A percentile compares a stretch with the other conserved stretches of the same genome.
Evolutionary conservation across 2,888 invertebrate species (phyloP).

Genomic region (Calliscelio sp.): DNA sequence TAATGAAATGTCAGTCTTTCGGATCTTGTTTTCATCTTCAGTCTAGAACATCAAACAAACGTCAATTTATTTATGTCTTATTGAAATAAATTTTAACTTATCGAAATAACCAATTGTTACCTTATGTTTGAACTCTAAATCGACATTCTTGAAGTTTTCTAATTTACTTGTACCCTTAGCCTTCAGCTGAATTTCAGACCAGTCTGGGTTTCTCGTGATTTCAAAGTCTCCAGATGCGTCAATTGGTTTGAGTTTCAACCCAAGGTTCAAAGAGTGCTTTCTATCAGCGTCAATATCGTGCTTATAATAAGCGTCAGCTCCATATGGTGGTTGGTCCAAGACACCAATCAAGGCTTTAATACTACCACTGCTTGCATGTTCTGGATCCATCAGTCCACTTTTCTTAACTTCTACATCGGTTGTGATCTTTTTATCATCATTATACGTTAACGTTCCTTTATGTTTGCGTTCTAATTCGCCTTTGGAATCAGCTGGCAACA

Average conservation of each 20-base stretch:
- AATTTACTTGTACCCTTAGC: slow-evolving; percentile 81
- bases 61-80: neutral
- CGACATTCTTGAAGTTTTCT: slow-evolving; percentile 79
- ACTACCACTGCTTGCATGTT: slow-evolving; percentile 85
- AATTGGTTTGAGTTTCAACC: slow-evolving; percentile 56
- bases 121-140: slow-evolving; percentile 82
- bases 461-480: slow-evolving; percentile 82
- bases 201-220: slow-evolving; percentile 71
- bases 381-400: slow-evolving; percentile 79
- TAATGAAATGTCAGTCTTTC: slow-evolving; percentile 85
- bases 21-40: slow-evolving; percentile 75
- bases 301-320: slow-evolving; percentile 86
- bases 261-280: slow-evolving; percentile 75
- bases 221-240: slow-evolving; percentile 79
- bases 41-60: slow-evolving; percentile 72
- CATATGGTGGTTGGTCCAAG: slow-evolving; percentile 87
- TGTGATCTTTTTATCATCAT: slow-evolving; percentile 87
- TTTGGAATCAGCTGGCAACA: slow-evolving; percentile 78
- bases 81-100: neutral
- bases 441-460: slow-evolving; percentile 86
- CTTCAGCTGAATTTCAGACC: slow-evolving; percentile 75
- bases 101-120: too few species aligned
- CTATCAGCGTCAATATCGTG: slow-evolving; percentile 83
- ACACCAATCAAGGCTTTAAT: slow-evolving; percentile 86
- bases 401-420: slow-evolving; percentile 81